Base-by-base conservation (phyloP, 1,140 invertebrate genomes). In the Orius insidiosus region DNA sequence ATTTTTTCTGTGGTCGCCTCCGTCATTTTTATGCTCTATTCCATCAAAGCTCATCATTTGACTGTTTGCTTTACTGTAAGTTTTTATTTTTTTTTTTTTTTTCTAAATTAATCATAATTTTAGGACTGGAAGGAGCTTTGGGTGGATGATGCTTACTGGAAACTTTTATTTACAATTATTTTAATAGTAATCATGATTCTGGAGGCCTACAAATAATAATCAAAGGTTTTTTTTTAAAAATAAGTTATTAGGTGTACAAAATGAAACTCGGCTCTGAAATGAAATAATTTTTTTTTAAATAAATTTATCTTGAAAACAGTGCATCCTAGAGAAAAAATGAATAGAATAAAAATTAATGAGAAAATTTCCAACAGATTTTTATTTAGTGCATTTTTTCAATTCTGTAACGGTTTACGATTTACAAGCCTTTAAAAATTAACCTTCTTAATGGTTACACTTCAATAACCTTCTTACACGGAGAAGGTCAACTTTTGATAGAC, bases 81-180 rank as follows among this genome's bases (percentile, higher is more conserved):
- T 51, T 45, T 19, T 10, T 5, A 2, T 15, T 45, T 45, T 10
- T 37, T 45, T n/a, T 46, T 40, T 7, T 41, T 41, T 15, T n/a
- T 15, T 5, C 5, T 13, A 36, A 15, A 36, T 13, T 36, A 13
- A 36, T 3, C 3, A 3, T 4, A 36, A 55, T 63, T 59, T 50
- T 59, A 81, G 74, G 79, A 88, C 48, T 94, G 88, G 89, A 83
- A 82, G 58, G 78, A 89, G 60, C 66, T 93, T 45, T 90, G 85
- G 85, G 60, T 94, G 48, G 87, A 95, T 63, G 85, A 89, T 49
- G 89, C 85, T 2, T 94, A 85, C 62, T 95, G 90, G 90, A 87
- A 90, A 62, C 71, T 94, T 14, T 64, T 93, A 13, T 95, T 95
- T 62, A 87, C 82, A 13, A 68, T 81, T 37, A 74, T 95, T 46